Percentiles rank a stretch among this genome's conserved stretches.
phyloP scores from a whole-genome alignment of 2,888 invertebrate species.

The Yponomeuta malinellus region DNA sequence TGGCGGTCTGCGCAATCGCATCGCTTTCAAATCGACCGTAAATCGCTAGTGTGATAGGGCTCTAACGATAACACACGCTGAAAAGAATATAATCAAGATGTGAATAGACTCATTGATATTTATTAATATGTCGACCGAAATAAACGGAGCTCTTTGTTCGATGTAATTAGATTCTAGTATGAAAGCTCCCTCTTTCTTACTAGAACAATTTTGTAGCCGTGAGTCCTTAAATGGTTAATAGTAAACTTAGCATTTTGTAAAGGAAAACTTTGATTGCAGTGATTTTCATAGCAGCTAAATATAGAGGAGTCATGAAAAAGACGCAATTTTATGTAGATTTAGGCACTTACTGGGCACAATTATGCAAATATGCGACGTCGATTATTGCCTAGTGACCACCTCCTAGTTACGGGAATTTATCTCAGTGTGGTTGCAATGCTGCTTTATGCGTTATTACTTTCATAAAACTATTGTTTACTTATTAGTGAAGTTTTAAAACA shows the following conservation, averaged over 20 bases:
- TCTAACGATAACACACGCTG: conserved; percentile 32
- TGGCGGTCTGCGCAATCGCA: too few relatives aligned
- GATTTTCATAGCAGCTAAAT: conserved; percentile 53
- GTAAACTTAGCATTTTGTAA: conserved; percentile 16
- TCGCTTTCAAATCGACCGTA: too few relatives aligned
- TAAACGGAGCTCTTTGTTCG: not conserved
- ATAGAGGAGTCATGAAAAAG: conserved; percentile 60
- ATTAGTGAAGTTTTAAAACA: too few relatives aligned
- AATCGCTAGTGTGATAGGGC: too few relatives aligned
- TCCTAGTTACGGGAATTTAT: conserved; percentile 64
- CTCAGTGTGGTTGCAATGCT: conserved; percentile 23
- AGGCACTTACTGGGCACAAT: conserved; percentile 65
- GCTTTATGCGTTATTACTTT: conserved; percentile 8
- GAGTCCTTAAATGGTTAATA: conserved; percentile 16
- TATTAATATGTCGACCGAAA: too few relatives aligned
- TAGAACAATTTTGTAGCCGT: too few relatives aligned
- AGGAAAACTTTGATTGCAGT: conserved; percentile 24
- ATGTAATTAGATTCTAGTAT: not conserved
- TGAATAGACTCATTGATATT: not conserved
- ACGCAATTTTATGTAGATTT: conserved; percentile 71
- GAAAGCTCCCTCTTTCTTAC: not conserved
- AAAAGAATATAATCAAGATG: conserved; percentile 29
- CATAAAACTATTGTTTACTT: too few relatives aligned
- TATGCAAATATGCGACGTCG: conserved; percentile 66
- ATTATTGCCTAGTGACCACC: conserved; percentile 66